phyloP scores from a whole-genome alignment of 2,888 invertebrate genomes.

The Myathropa florea region DNA sequence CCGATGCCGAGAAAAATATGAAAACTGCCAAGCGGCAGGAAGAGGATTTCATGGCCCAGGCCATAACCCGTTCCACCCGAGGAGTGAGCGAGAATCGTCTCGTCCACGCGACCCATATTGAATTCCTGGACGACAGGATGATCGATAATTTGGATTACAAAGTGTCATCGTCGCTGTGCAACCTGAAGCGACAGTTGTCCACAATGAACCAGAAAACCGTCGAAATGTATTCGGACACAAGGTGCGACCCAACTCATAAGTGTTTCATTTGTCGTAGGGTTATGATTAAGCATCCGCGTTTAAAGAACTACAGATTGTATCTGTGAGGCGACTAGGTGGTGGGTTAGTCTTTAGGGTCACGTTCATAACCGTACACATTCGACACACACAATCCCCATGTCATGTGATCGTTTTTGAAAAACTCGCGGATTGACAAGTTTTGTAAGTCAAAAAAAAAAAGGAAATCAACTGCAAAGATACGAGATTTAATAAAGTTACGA shows the following conservation, averaged over 20 bases:
- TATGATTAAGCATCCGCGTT: conserved; percentile 78
- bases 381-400: not conserved
- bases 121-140: conserved; percentile 79
- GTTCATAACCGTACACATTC: conserved; percentile 15
- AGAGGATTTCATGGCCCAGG: conserved; percentile 77
- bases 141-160: conserved; percentile 80
- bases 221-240: conserved; percentile 80
- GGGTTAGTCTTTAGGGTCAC: conserved; percentile 11
- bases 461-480: conserved; percentile 10
- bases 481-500: conserved; percentile 59
- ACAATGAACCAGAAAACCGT: conserved; percentile 79
- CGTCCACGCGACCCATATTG: conserved; percentile 78
- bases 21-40: conserved; percentile 76
- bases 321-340: conserved; percentile 17
- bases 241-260: conserved; percentile 79
- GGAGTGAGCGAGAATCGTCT: conserved; percentile 75
- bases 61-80: conserved; percentile 77
- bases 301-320: conserved; percentile 76
- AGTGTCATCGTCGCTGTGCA: conserved; percentile 79
- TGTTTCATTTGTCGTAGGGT: conserved; percentile 80
- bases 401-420: conserved; percentile 5
- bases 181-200: conserved; percentile 79
- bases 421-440: conserved; percentile 25
- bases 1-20: conserved; percentile 82
- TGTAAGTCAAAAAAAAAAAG: conserved; percentile 3